Conservation (phyloP, 2,113 vertebrate species). For the Neomonachus schauinslandi region DNA sequence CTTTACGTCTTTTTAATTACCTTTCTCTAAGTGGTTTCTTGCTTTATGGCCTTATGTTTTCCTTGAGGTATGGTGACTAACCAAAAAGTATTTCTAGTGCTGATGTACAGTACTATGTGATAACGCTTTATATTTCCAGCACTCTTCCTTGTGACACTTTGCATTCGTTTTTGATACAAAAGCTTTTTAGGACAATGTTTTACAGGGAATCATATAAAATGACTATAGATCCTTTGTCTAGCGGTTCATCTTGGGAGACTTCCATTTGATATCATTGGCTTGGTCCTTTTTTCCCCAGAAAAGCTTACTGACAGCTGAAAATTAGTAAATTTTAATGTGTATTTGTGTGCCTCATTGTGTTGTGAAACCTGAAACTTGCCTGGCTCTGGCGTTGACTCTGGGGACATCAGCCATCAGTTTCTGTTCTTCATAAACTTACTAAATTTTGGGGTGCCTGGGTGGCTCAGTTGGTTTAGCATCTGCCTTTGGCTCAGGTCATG, state of each 20-base stretch:
- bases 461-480: too few relatives aligned
- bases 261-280: background rate
- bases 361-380: background rate
- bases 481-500: too few relatives aligned
- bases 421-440: conserved; percentile 9
- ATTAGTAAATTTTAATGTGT: background rate
- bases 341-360: background rate
- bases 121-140: background rate
- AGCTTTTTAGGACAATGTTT: conserved; percentile 23
- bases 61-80: background rate
- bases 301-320: background rate
- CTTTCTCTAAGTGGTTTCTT: background rate
- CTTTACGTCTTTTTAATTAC: background rate
- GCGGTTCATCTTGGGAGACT: background rate
- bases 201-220: background rate
- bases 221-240: background rate
- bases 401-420: background rate
- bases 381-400: background rate
- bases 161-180: background rate
- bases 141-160: background rate
- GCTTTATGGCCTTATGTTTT: background rate
- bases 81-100: background rate
- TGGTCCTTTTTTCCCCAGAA: background rate
- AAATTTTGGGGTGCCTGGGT: background rate
- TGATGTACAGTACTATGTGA: background rate